Percentiles rank a stretch among this genome's conserved stretches.
Evolutionary conservation across 2,113 vertebrate genomes (phyloP).

Genomic region (Bothrops jararaca): DNA sequence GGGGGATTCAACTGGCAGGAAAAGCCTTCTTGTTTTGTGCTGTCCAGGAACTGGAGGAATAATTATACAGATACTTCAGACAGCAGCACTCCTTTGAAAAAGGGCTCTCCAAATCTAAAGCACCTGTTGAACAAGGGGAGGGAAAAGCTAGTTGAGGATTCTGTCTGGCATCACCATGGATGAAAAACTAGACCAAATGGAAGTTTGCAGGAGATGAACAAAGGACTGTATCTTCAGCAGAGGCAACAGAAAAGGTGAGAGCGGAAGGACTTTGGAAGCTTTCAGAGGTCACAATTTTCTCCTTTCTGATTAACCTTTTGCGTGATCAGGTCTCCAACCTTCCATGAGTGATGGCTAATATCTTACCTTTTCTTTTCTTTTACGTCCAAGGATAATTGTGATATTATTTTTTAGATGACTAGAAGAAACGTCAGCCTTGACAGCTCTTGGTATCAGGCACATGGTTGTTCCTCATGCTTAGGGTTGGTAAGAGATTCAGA

Average conservation of each 20-base stretch:
- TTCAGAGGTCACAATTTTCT: neutral
- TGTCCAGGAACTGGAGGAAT: neutral
- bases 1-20: neutral
- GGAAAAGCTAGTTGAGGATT: neutral
- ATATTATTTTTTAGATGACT: neutral
- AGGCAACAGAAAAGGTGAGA: neutral
- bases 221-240: neutral
- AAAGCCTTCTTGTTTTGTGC: neutral
- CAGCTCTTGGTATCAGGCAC: neutral
- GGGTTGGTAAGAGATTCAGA: neutral
- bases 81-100: neutral
- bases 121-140: neutral
- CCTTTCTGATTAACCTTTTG: constrained; percentile 11
- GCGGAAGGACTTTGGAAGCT: neutral
- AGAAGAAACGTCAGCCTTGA: neutral
- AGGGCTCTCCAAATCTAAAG: neutral
- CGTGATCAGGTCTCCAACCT: neutral
- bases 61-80: neutral
- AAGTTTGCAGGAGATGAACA: neutral
- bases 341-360: neutral
- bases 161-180: neutral
- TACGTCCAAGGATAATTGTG: neutral
- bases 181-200: neutral
- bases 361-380: neutral
- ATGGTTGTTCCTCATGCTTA: neutral